Conservation (phyloP, 2,113 vertebrate genomes). For the Pyrgilauda ruficollis region DNA sequence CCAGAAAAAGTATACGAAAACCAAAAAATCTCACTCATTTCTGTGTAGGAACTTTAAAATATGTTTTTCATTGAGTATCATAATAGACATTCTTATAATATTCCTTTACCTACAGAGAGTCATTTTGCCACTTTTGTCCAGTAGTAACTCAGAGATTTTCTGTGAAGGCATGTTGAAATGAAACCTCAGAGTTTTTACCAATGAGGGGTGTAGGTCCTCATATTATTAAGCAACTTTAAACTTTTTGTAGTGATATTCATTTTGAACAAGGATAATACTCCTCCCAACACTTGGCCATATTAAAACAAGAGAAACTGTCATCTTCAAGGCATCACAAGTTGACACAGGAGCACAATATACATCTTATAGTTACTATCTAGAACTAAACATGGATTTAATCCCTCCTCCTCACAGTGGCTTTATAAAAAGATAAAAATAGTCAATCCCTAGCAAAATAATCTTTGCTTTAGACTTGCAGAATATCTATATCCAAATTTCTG, state of each 20-base stretch:
- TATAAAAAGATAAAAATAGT: background rate
- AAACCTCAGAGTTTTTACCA: background rate
- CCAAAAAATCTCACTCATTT: background rate
- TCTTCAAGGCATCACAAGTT: background rate
- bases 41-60: background rate
- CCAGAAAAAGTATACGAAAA: background rate
- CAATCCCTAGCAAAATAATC: background rate
- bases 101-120: background rate
- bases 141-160: background rate
- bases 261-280: background rate
- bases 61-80: background rate
- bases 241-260: background rate
- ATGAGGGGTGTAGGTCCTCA: rapidly evolving
- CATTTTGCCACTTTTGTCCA: background rate
- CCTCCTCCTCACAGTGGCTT: background rate
- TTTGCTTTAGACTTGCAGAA: background rate
- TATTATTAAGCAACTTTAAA: background rate
- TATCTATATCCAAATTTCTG: background rate
- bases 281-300: background rate
- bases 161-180: background rate
- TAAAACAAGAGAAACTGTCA: background rate
- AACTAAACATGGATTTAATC: background rate
- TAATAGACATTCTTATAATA: background rate
- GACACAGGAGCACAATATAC: background rate
- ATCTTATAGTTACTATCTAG: background rate